phyloP scores from a whole-genome alignment of 2,113 vertebrate species.

The Proteles cristata region DNA sequence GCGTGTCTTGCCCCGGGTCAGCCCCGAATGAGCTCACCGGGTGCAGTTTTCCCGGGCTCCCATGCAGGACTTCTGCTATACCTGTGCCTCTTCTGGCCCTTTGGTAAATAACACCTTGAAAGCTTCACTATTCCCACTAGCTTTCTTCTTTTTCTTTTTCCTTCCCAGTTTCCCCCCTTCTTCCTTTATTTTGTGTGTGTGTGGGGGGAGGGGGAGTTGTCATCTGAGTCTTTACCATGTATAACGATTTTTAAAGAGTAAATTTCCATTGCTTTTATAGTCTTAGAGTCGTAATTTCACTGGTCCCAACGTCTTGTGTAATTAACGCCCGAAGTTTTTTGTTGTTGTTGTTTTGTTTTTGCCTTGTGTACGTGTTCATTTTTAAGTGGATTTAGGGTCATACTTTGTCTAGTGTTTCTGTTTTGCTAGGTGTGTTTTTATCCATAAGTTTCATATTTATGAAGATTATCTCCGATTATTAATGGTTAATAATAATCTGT shows the following conservation, averaged over 20 bases:
- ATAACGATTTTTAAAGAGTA: constrained; percentile 9
- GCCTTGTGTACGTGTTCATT: background rate
- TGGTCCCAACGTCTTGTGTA: background rate
- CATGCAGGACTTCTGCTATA: background rate
- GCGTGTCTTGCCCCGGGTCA: background rate
- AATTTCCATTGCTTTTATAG: background rate
- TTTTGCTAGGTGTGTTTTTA: constrained; percentile 21
- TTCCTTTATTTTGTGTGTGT: background rate
- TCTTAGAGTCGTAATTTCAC: background rate
- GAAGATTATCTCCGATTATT: background rate
- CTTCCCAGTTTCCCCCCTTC: background rate
- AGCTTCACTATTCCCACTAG: background rate
- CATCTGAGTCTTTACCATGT: background rate
- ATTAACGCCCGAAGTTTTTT: background rate
- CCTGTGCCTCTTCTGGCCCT: background rate
- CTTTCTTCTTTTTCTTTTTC: background rate
- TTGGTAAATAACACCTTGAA: background rate
- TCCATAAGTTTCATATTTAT: background rate
- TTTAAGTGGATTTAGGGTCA: constrained; percentile 22
- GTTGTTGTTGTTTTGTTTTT: background rate
- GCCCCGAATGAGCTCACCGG: background rate
- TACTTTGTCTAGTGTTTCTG: background rate
- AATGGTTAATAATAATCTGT: background rate
- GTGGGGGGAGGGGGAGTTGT: background rate
- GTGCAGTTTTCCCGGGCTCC: background rate